A percentile compares a stretch with the other conserved stretches of the same genome.
Evolutionary conservation across 1,140 invertebrate species (phyloP).

Genomic region (Octopus sinensis): DNA sequence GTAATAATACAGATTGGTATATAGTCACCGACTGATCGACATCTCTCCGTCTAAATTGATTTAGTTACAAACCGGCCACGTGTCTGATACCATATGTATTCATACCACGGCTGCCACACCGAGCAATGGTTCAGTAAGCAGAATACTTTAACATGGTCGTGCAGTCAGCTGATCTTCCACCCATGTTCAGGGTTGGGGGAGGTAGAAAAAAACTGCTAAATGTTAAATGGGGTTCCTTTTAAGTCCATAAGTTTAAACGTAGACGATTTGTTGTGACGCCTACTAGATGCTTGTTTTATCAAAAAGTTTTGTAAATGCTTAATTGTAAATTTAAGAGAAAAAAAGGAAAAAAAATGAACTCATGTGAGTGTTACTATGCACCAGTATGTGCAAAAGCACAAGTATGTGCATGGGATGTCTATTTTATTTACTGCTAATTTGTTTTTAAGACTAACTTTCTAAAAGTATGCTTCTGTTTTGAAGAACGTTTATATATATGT

Average conservation of each 20-base stretch:
- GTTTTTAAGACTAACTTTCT: neutral
- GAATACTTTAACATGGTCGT: neutral
- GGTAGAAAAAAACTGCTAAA: neutral
- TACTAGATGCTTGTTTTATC: neutral
- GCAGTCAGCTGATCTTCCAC: neutral
- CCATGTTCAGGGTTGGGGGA: neutral
- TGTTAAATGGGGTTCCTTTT: neutral
- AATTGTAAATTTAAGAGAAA: neutral
- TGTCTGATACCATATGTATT: constrained; percentile 7
- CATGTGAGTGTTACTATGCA: too few species aligned
- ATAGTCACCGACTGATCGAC: too few species aligned
- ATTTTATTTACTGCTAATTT: neutral
- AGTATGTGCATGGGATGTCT: neutral
- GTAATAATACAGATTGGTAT: too few species aligned
- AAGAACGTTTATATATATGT: neutral
- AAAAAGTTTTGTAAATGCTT: neutral
- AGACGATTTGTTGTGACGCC: neutral
- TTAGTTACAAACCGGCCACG: neutral
- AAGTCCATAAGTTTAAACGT: neutral
- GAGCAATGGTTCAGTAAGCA: constrained; percentile 2
- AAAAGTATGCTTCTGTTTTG: neutral
- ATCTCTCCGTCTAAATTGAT: too few species aligned
- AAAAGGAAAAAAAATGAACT: neutral
- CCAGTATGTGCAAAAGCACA: too few species aligned
- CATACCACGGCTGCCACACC: neutral